Conservation (phyloP, 2,113 vertebrate genomes). For the Cyanoderma ruficeps region DNA sequence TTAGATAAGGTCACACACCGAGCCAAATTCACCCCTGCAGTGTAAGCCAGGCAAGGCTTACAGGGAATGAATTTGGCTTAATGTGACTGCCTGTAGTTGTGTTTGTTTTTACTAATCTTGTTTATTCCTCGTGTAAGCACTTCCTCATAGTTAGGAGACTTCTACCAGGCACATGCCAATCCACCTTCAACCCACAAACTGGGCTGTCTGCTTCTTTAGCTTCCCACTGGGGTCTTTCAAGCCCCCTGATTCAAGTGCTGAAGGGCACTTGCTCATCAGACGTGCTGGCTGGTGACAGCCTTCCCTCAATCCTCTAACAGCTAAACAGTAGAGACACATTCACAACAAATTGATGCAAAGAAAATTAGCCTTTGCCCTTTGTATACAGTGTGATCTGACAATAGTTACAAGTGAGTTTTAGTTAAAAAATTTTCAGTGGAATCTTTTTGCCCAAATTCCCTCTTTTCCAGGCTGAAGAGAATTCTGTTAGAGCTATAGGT, state of each 20-base stretch:
- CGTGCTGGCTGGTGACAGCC: background rate
- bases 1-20: constrained; percentile 16
- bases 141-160: background rate
- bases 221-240: background rate
- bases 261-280: background rate
- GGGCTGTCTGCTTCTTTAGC: background rate
- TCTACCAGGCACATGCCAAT: background rate
- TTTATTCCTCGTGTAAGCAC: background rate
- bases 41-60: background rate
- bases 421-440: background rate
- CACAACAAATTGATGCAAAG: background rate
- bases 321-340: background rate
- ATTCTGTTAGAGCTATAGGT: background rate
- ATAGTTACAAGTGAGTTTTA: background rate
- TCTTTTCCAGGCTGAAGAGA: background rate
- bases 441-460: background rate
- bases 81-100: background rate
- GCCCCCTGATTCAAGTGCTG: background rate
- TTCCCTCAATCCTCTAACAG: background rate
- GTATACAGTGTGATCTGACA: background rate
- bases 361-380: background rate
- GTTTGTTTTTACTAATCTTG: constrained; percentile 50
- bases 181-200: background rate
- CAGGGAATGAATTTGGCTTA: background rate
- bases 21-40: constrained; percentile 27